A percentile compares a stretch with the other conserved stretches of the same genome.
phyloP scores from a whole-genome alignment of 1,140 invertebrate species.

The Magallana angulata region DNA sequence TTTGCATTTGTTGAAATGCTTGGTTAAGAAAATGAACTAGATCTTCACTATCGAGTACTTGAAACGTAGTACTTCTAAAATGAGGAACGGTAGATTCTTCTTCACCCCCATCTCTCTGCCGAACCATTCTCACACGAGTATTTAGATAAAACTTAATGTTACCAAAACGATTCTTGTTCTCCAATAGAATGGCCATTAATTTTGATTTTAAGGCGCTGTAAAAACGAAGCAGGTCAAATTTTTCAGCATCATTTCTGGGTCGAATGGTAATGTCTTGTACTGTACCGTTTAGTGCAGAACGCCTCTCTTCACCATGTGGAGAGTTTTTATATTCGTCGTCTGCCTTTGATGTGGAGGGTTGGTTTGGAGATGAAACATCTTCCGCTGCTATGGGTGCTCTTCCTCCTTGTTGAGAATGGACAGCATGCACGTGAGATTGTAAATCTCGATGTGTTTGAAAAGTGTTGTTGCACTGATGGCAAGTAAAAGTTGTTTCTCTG shows the following conservation, averaged over 20 bases:
- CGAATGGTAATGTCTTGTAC: background rate
- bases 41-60: background rate
- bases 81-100: conserved; percentile 17
- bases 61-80: conserved; percentile 39
- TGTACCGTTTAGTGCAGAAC: conserved; percentile 29
- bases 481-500: background rate
- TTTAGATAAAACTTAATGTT: conserved; percentile 49
- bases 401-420: background rate
- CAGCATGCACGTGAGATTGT: background rate
- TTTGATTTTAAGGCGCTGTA: conserved; percentile 30
- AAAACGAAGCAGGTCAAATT: conserved; percentile 45
- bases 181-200: background rate
- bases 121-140: conserved; percentile 24
- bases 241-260: conserved; percentile 40
- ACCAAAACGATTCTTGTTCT: background rate
- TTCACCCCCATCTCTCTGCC: conserved; percentile 30
- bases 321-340: background rate
- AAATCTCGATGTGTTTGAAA: background rate
- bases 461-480: background rate
- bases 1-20: conserved; percentile 36
- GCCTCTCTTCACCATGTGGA: background rate
- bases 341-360: background rate
- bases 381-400: background rate
- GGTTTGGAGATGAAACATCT: background rate
- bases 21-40: conserved; percentile 26